Evolutionary conservation across 2,797 vertebrate species (phyloP).

Genomic region (Enteromius radiatus): DNA sequence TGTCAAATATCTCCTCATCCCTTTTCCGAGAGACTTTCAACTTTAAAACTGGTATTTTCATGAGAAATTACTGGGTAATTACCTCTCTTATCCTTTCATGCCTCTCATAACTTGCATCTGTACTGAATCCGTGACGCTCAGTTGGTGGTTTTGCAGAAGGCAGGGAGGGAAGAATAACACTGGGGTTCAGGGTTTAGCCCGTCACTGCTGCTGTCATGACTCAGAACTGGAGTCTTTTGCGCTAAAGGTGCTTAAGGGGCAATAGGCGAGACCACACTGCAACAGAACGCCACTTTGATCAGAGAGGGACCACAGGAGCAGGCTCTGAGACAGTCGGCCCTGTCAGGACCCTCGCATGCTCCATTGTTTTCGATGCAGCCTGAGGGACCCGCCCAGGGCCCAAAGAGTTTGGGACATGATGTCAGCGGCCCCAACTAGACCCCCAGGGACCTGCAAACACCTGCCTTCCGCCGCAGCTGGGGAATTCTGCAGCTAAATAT

Average conservation of each 20-base stretch:
- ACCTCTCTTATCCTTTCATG: constrained; percentile 66
- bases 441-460: constrained; percentile 69
- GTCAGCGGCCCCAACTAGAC: constrained; percentile 65
- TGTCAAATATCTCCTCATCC: constrained; percentile 65
- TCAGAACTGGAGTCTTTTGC: constrained; percentile 53
- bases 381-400: constrained; percentile 64
- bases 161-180: constrained; percentile 46
- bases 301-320: constrained; percentile 72
- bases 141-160: constrained; percentile 62
- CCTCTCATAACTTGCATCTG: constrained; percentile 73
- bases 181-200: constrained; percentile 51
- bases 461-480: constrained; percentile 74
- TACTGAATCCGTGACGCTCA: constrained; percentile 71
- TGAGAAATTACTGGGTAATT: constrained; percentile 79
- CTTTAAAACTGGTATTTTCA: constrained; percentile 69
- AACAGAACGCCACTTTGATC: constrained; percentile 76
- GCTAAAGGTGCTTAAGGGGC: constrained; percentile 68
- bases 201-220: constrained; percentile 56
- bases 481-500: constrained; percentile 78
- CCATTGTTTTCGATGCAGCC: constrained; percentile 60
- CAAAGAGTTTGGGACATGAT: constrained; percentile 73
- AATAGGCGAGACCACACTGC: constrained; percentile 75
- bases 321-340: constrained; percentile 56
- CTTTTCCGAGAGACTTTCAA: constrained; percentile 66
- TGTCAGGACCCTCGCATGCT: constrained; percentile 69